These are phyloP conservation scores for Isoperla grammatica DNA, from an alignment of 2,888 invertebrate genomes.

Conservation along the genomic window DNA sequence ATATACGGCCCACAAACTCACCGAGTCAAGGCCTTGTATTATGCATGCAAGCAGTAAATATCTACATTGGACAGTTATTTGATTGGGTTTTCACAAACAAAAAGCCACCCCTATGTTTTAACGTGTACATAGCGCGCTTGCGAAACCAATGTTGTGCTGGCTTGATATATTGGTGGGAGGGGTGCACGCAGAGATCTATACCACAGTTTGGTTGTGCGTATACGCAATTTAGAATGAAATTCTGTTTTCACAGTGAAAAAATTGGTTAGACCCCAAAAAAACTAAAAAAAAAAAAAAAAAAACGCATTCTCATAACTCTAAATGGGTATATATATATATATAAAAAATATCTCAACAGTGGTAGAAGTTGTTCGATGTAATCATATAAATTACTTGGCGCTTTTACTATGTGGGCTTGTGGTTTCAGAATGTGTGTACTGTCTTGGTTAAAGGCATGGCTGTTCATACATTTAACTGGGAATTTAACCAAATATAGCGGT, in stretches of 20 bases:
- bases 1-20: not conserved
- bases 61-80: slow-evolving; percentile 27
- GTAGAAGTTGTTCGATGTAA: slow-evolving; percentile 1
- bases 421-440: too few relatives aligned
- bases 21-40: slow-evolving; percentile 1
- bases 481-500: too few relatives aligned
- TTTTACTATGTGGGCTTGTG: too few relatives aligned
- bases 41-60: slow-evolving; percentile 26
- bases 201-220: slow-evolving; percentile 7
- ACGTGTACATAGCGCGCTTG: not conserved
- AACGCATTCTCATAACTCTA: not conserved
- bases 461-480: too few relatives aligned
- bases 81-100: slow-evolving; percentile 28
- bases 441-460: too few relatives aligned
- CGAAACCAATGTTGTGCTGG: not conserved
- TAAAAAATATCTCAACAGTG: slow-evolving; percentile 2
- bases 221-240: slow-evolving; percentile 1
- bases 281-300: not conserved
- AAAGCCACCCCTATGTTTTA: slow-evolving; percentile 10
- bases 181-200: not conserved
- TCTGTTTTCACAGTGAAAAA: not conserved
- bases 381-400: slow-evolving; percentile 1
- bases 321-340: not conserved
- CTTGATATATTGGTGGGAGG: slow-evolving; percentile 14
- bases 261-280: not conserved